Conservation (phyloP, 2,113 vertebrate genomes). For the Solea senegalensis region DNA sequence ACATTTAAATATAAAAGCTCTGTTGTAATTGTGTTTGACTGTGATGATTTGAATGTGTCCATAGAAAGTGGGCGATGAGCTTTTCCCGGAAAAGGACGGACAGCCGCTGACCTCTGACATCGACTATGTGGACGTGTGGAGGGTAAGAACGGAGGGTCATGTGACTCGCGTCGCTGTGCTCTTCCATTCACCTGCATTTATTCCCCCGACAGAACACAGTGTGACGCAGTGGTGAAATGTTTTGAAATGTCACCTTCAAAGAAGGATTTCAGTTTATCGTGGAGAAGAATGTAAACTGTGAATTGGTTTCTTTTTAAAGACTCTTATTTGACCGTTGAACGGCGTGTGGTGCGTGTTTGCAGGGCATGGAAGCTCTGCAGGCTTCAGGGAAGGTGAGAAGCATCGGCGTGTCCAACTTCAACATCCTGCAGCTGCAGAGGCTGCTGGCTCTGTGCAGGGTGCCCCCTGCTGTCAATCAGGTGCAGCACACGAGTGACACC, state of each 20-base stretch:
- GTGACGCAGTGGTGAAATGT: no score
- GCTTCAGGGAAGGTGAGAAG: slow-evolving; percentile 81
- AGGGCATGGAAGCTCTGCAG: slow-evolving; percentile 83
- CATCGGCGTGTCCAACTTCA: slow-evolving; percentile 85
- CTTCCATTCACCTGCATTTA: no score
- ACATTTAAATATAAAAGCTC: no score
- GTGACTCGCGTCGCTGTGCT: no score
- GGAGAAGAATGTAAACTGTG: no score
- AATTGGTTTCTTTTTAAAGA: not conserved
- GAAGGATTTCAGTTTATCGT: no score
- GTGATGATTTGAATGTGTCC: not conserved
- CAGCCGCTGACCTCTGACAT: slow-evolving; percentile 63
- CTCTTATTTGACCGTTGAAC: not conserved
- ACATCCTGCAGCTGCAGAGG: slow-evolving; percentile 79
- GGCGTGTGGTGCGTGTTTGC: not conserved
- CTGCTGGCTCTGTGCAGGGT: slow-evolving; percentile 76
- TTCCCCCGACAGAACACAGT: no score
- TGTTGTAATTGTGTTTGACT: not conserved
- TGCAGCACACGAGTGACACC: slow-evolving; percentile 18
- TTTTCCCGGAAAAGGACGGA: slow-evolving; percentile 77
- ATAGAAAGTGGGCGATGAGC: slow-evolving; percentile 76
- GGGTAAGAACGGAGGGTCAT: slow-evolving; percentile 66
- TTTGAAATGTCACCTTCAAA: no score
- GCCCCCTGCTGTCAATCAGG: slow-evolving; percentile 83
- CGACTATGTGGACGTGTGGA: slow-evolving; percentile 85